Evolutionary conservation across 2,113 vertebrate genomes (phyloP).

Genomic region (Gallinago undulata): DNA sequence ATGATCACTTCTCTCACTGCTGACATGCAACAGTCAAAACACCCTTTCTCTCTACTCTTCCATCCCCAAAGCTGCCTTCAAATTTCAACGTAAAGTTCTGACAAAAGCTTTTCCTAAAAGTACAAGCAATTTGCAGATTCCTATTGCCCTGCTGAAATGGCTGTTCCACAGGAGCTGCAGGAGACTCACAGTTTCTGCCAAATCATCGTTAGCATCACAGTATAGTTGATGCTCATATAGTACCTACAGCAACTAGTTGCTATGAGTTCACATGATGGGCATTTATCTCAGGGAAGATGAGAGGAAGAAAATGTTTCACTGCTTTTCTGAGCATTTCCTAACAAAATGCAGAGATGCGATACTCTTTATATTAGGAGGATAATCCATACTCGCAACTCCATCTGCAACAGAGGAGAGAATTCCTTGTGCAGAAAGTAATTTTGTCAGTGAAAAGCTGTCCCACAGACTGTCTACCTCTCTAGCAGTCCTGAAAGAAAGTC

Average conservation of each 20-base stretch:
- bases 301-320: not conserved
- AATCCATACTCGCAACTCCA: not conserved
- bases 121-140: not conserved
- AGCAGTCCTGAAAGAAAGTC: not conserved
- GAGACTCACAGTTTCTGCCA: not conserved
- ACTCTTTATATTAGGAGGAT: not conserved
- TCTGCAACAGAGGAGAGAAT: not conserved
- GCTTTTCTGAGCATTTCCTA: not conserved
- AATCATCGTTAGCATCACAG: not conserved
- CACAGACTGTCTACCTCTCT: not conserved
- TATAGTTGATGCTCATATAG: not conserved
- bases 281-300: not conserved
- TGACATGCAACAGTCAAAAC: not conserved
- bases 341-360: not conserved
- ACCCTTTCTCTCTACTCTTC: not conserved
- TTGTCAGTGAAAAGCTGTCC: not conserved
- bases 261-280: not conserved
- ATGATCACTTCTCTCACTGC: not conserved
- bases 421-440: not conserved
- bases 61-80: not conserved
- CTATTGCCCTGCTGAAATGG: not conserved
- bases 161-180: not conserved
- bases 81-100: not conserved
- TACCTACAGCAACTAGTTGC: too few relatives aligned
- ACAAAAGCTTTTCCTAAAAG: not conserved